These are phyloP conservation scores for Rosalia funebris DNA, from an alignment of 2,888 invertebrate species.

Conservation along the genomic window DNA sequence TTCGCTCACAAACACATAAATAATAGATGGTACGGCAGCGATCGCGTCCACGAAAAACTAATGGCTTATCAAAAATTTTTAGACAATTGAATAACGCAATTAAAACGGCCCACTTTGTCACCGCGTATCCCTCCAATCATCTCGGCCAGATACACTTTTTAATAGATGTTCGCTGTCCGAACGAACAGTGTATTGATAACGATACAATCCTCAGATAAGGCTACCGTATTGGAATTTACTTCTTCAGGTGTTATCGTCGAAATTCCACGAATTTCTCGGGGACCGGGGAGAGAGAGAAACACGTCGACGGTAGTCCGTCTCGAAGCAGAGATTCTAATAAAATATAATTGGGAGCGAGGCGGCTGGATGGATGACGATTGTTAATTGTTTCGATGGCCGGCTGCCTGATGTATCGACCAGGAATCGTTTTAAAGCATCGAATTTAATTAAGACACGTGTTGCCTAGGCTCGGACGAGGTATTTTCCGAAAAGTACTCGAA, in stretches of 20 bases:
- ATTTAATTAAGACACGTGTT: too few relatives aligned
- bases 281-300: too few relatives aligned
- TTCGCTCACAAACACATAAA: constrained; percentile 1
- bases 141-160: constrained; percentile 47
- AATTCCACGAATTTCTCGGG: constrained; percentile 39
- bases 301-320: too few relatives aligned
- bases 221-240: constrained; percentile 49
- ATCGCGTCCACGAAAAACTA: constrained; percentile 29
- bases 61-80: constrained; percentile 46
- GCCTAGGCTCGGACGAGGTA: too few relatives aligned
- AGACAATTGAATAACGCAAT: constrained; percentile 54
- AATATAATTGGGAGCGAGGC: constrained; percentile 22
- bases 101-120: constrained; percentile 52
- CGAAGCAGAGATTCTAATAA: constrained; percentile 4
- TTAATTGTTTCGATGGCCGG: constrained; percentile 11
- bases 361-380: neutral
- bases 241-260: constrained; percentile 41
- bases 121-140: constrained; percentile 38
- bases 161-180: constrained; percentile 58
- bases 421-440: too few relatives aligned
- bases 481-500: too few relatives aligned
- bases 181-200: constrained; percentile 52
- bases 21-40: constrained; percentile 11
- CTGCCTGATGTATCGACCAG: too few relatives aligned
- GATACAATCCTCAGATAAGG: constrained; percentile 53